A percentile compares a stretch with the other conserved stretches of the same genome.
Evolutionary conservation across 2,888 invertebrate genomes (phyloP).

Genomic region (Calameuta pallipes): DNA sequence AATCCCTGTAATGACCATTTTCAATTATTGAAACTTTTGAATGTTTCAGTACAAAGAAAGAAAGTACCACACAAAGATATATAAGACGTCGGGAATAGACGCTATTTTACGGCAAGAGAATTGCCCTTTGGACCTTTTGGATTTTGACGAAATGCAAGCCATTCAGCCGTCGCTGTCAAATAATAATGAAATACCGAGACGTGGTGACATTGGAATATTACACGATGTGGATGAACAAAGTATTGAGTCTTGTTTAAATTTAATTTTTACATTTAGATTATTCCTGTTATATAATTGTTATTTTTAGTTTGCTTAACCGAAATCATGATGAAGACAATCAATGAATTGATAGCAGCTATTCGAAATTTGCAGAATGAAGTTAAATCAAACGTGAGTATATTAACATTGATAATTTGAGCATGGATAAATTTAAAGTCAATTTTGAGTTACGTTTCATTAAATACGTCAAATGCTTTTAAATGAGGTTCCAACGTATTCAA

Average conservation of each 20-base stretch:
- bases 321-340: slow-evolving; percentile 74
- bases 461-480: background rate
- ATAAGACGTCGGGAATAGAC: slow-evolving; percentile 47
- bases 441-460: background rate
- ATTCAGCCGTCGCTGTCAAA: slow-evolving; percentile 56
- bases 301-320: slow-evolving; percentile 61
- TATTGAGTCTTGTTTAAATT: slow-evolving; percentile 45
- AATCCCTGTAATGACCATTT: background rate
- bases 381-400: slow-evolving; percentile 66
- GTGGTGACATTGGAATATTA: slow-evolving; percentile 77
- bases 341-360: slow-evolving; percentile 75
- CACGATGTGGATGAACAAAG: slow-evolving; percentile 72
- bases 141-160: slow-evolving; percentile 62
- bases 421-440: background rate
- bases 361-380: slow-evolving; percentile 79
- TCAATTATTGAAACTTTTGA: background rate
- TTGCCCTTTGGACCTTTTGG: slow-evolving; percentile 47
- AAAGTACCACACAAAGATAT: slow-evolving; percentile 54
- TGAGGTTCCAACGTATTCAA: background rate
- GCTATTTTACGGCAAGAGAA: slow-evolving; percentile 55
- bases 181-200: slow-evolving; percentile 64
- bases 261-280: background rate
- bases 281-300: background rate
- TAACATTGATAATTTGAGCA: background rate
- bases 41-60: slow-evolving; percentile 54